phyloP scores from a whole-genome alignment of 2,888 invertebrate genomes.

The Synanthedon tipuliformis region DNA sequence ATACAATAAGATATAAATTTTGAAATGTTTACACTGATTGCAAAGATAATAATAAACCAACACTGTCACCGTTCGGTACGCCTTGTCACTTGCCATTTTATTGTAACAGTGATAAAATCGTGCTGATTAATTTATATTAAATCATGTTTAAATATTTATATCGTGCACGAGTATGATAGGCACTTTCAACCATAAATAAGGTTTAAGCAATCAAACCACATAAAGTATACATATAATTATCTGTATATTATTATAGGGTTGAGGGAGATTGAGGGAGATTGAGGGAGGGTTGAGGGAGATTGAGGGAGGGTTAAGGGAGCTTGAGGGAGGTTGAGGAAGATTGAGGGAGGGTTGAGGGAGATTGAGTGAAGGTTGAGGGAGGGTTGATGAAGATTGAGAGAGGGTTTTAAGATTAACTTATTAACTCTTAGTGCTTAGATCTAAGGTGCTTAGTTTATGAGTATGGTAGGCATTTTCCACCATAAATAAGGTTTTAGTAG shows the following conservation, averaged over 20 bases:
- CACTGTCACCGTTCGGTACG: neutral
- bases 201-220: neutral
- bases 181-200: neutral
- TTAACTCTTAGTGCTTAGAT: constrained; percentile 69
- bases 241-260: constrained; percentile 8
- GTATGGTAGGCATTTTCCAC: too few species aligned
- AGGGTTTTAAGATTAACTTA: constrained; percentile 15
- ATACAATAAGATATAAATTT: neutral
- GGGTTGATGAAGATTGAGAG: too few species aligned
- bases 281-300: too few species aligned
- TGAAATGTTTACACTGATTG: neutral
- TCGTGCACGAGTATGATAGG: neutral
- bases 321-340: too few species aligned
- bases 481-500: too few species aligned
- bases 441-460: constrained; percentile 29
- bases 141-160: constrained; percentile 26
- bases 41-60: neutral
- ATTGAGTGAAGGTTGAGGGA: too few species aligned
- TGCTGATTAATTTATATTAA: constrained; percentile 40
- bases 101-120: constrained; percentile 30
- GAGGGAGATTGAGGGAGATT: too few species aligned
- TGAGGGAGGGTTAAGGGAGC: too few species aligned
- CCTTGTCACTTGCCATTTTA: constrained; percentile 24
- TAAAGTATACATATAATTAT: too few species aligned
- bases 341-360: too few species aligned